Evolutionary conservation across 64 coral and sea anemone species (phyloP), one percentile per base, ranked within the genome.

Genomic region (Montipora sp.): DNA sequence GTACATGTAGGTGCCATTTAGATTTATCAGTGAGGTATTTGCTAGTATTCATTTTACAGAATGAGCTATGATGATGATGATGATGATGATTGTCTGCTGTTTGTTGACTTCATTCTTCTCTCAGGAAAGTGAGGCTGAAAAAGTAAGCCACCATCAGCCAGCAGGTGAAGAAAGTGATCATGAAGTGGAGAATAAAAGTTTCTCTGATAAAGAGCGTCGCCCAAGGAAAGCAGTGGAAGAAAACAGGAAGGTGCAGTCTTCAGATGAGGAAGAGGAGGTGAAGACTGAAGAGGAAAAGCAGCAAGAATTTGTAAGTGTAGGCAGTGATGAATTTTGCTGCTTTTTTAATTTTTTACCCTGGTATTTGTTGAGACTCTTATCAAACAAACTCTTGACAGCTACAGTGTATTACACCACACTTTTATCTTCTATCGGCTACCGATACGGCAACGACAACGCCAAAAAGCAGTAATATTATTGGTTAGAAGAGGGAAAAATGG

Each of bases 241-340:
- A 51, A 87, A 80, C 36, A 90, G 83, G 50, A 78, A 75, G 20
- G 73, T 63, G 50, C 60, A 90, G 12, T 90, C 75, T 19, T 94
- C 95, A 88, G 92, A 94, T 65, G 92, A 97, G 66, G 94, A 92
- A 91, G 80, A 90, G 80, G 85, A 96, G 23, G 73, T 77, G 55
- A 99, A 93, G 88, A 93, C 87, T 47, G 96, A 93, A 55, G 94
- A 95, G 47, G 96, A 98, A 55, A 98, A 98, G 80, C 96, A 98
- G 20, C 87, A 87, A 48, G 90, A 95, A 55, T 87, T 93, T 80
- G 96, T 98, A 90, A 75, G 90, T 65, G 19, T 2, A 36, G 13
- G 63, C 46, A 23, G 68, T 11, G 4, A 21, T 71, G 68, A 6
- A 23, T 71, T 7, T 71, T 7, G 14, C 18, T 7, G 68, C 19